Evolutionary conservation across 2,113 vertebrate species (phyloP).

Genomic region (Garra rufa): DNA sequence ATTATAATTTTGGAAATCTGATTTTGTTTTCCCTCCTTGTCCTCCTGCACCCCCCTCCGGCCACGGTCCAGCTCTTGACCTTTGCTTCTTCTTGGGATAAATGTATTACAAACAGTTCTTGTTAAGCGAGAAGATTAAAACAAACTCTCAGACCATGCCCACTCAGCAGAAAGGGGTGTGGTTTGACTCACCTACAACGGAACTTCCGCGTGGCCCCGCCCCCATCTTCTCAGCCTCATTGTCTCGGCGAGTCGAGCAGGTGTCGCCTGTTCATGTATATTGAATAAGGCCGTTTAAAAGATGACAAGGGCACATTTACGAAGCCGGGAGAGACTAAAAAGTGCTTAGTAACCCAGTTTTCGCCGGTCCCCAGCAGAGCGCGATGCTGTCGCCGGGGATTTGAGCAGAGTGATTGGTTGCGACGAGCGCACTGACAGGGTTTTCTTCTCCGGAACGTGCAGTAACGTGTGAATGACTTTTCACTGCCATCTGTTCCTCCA

Average conservation of each 20-base stretch:
- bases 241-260: conserved; percentile 55
- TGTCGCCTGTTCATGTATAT: conserved; percentile 61
- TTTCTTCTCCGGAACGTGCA: conserved; percentile 62
- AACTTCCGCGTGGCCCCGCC: neutral
- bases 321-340: conserved; percentile 59
- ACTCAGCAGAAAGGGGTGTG: neutral
- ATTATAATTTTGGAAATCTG: conserved; percentile 63
- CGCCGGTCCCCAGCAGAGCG: conserved; percentile 51
- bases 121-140: conserved; percentile 18
- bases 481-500: conserved; percentile 66
- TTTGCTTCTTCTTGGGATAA: neutral
- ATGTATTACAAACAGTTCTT: conserved; percentile 3
- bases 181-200: neutral
- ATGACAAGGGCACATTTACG: conserved; percentile 65
- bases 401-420: conserved; percentile 62
- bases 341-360: conserved; percentile 69
- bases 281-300: conserved; percentile 61
- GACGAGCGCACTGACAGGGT: conserved; percentile 62
- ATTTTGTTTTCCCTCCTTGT: conserved; percentile 50
- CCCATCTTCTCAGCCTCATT: conserved; percentile 6
- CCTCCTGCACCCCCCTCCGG: conserved; percentile 16
- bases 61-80: conserved; percentile 22
- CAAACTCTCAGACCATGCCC: neutral
- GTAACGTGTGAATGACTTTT: conserved; percentile 69
- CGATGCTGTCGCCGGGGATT: conserved; percentile 58